Conservation (phyloP, 2,888 invertebrate genomes). For the Pyrrhosoma nymphula region DNA sequence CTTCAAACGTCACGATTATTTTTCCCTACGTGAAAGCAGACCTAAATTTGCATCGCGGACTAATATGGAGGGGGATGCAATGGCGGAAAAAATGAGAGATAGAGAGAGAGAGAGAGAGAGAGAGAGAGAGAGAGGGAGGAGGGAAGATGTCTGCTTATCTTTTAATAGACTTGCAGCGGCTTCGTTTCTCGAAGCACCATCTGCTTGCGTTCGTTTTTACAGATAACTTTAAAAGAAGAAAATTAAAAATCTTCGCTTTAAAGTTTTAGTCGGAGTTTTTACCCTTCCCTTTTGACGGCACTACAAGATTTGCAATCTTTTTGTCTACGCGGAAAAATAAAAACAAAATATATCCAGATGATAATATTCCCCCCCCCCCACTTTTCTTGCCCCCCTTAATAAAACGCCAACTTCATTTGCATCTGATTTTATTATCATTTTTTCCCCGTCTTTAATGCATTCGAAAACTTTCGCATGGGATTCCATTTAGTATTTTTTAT, state of each 20-base stretch:
- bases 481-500: background rate
- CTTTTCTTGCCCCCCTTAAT: background rate
- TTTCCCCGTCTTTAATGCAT: background rate
- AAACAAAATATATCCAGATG: background rate
- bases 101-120: background rate
- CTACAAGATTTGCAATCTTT: background rate
- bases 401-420: background rate
- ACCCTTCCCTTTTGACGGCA: background rate
- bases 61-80: too few species aligned
- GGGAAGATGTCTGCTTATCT: background rate
- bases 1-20: slow-evolving; percentile 28
- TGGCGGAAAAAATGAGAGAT: too few species aligned
- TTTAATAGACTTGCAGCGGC: slow-evolving; percentile 32
- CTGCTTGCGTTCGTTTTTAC: background rate
- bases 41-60: background rate
- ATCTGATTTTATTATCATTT: background rate
- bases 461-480: background rate
- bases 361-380: background rate
- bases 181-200: background rate
- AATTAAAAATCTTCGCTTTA: background rate
- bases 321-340: background rate
- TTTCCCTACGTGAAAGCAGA: background rate
- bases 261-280: background rate
- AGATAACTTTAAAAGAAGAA: background rate
- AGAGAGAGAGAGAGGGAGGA: too few species aligned